Percentiles rank a stretch among this genome's conserved stretches.
Evolutionary conservation across 2,888 invertebrate genomes (phyloP).

Genomic region (Tipula lateralis): DNA sequence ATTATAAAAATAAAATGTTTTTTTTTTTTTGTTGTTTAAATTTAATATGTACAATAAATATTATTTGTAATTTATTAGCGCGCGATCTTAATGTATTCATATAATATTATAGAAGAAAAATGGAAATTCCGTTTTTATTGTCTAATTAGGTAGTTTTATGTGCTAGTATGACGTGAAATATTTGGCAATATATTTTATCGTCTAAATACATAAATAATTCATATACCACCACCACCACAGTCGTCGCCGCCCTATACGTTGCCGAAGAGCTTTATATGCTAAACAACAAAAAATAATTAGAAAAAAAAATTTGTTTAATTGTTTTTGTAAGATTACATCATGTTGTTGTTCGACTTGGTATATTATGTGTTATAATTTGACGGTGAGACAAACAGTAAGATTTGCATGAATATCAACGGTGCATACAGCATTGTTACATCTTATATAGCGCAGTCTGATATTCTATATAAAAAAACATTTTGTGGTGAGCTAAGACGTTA

Average conservation of each 20-base stretch:
- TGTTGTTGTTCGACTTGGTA: neutral
- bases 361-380: neutral
- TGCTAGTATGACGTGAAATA: neutral
- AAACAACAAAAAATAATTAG: neutral
- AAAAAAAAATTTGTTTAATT: neutral
- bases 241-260: no score
- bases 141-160: neutral
- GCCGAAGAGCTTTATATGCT: neutral
- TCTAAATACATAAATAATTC: neutral
- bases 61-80: neutral
- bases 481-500: neutral
- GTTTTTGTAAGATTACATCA: neutral
- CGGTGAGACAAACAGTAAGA: neutral
- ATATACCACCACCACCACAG: neutral
- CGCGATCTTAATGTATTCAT: neutral
- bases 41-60: neutral
- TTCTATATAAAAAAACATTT: neutral
- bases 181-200: neutral
- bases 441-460: neutral
- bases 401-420: neutral
- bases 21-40: neutral
- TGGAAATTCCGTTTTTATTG: neutral
- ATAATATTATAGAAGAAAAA: neutral
- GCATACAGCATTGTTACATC: neutral
- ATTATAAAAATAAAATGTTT: neutral